Evolutionary conservation across 2,888 invertebrate genomes (phyloP), one percentile per base, ranked within the genome.

Genomic region (Caprella mutica): DNA sequence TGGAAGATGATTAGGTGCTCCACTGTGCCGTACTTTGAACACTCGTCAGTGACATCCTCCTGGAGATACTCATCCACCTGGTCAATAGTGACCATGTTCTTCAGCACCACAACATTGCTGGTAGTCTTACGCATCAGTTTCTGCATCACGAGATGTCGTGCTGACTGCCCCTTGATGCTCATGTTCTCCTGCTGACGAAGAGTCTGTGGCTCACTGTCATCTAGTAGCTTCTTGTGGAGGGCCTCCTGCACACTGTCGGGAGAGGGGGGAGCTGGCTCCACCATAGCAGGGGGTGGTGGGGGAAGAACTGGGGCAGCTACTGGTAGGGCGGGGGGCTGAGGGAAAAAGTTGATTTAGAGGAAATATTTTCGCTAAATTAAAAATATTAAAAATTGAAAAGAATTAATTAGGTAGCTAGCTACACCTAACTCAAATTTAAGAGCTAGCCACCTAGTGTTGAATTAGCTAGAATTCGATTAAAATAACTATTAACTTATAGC

Each of bases 31-130:
- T 83, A 97, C 76, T 79, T 78, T 33, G 84, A 83, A 75, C 97
- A 96, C 73, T 96, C 92, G 68, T 94, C 94, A 69, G 91, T 88
- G 65, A 94, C 90, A 76, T 97, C 96, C 70, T 87, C 90, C 72
- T 97, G 90, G 50, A 97, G 77, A 59, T 84, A 86, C 71, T 93
- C 92, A 72, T 96, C 96, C 9, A 96, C 86, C 71, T 94, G 94
- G 69, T 90, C 87, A 1, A 89, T 85, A 1, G 86, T 84, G 14
- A 96, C 84, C 96, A 97, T 96, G 75, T 97, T 94, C 67, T 88
- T 79, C 62, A 92, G 75, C 57, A 93, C 85, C 67, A 96, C 83
- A 42, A 94, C 87, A 39, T 77, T 67, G 68, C 77, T 77, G 72
- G 77, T 82, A 57, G 80, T 81, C 69, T 86, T 85, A 24, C 91